A percentile compares a stretch with the other conserved stretches of the same genome.
These are phyloP conservation scores for Pipistrellus pipistrellus DNA, from an alignment of 2,797 vertebrate genomes.

Conservation along the genomic window DNA sequence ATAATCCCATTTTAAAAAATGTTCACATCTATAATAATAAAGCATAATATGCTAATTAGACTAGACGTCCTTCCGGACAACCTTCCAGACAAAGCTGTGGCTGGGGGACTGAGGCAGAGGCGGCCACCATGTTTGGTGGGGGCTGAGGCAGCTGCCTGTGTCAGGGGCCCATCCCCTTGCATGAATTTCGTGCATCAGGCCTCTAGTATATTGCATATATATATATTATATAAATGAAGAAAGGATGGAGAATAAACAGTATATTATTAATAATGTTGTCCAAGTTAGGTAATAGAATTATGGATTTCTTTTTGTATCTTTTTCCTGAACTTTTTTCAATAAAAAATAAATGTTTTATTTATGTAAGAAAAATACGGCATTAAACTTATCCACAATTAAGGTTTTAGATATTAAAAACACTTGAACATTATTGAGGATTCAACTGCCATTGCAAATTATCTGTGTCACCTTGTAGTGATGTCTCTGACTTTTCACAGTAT, in stretches of 20 bases:
- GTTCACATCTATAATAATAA: neutral
- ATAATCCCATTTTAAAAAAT: conserved; percentile 49
- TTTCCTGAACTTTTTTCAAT: conserved; percentile 46
- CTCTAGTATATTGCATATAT: neutral
- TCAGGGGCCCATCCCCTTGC: no score
- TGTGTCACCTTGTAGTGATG: neutral
- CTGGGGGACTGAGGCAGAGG: no score
- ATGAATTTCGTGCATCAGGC: no score
- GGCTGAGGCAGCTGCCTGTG: no score
- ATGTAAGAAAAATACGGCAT: conserved; percentile 19
- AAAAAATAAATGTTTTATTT: conserved; percentile 28
- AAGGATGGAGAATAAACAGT: conserved; percentile 17
- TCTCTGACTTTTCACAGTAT: conserved; percentile 4
- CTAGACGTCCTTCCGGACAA: no score
- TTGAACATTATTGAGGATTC: neutral
- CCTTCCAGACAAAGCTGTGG: no score
- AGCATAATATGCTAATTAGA: no score
- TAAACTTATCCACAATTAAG: conserved; percentile 17
- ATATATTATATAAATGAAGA: neutral
- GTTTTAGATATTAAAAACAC: conserved; percentile 22
- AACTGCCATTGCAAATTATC: neutral
- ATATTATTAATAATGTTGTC: neutral
- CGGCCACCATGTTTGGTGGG: accelerated
- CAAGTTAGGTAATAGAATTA: conserved; percentile 19
- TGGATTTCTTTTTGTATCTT: neutral